Evolutionary conservation across 2,888 invertebrate species (phyloP), one percentile per base, ranked within the genome.

Genomic region (Euplexia lucipara): DNA sequence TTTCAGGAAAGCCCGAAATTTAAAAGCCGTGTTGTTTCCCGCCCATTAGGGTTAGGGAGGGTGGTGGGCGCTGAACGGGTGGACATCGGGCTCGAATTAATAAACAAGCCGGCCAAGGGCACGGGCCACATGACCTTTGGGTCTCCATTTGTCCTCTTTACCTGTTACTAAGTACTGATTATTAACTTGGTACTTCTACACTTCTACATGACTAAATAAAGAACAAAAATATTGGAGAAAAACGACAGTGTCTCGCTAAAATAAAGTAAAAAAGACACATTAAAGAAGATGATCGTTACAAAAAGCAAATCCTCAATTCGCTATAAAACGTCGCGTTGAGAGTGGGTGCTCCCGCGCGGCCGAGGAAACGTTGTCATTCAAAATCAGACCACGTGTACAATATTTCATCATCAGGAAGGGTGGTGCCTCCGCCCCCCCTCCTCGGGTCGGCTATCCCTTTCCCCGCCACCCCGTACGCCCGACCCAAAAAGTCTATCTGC

Each of bases 311-410:
- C 91, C 90, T 91, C 91, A 86, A 92, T 91, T 89, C 88, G 87
- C 90, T 83, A 91, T 92, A 93, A 92, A 93, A 90, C 85, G 89
- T 95, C 94, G 94, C 92, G 91, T 82, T 83, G 84, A 85, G 88
- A 90, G 90, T 88, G 88, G 87, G 87, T 87, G 85, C 91, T 87
- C 89, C 85, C 84, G 88, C 84, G 87, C 88, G 90, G 91, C 92
- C 94, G 95, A 95, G 93, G 95, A 95, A 92, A 95, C 96, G 96
- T 94, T 96, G 96, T 96, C 96, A 96, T 96, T 96, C 96, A 96
- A 95, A 96, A 96, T 96, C 96, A 96, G 96, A 96, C 96, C 96
- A 96, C 96, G 96, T 96, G 96, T 96, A 96, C 96, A 96, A 96
- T 96, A 96, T 96, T 96, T 96, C 96, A 96, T 96, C 96, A 96